Evolutionary conservation across 2,797 vertebrate genomes (phyloP).

Genomic region (Todus mexicanus): DNA sequence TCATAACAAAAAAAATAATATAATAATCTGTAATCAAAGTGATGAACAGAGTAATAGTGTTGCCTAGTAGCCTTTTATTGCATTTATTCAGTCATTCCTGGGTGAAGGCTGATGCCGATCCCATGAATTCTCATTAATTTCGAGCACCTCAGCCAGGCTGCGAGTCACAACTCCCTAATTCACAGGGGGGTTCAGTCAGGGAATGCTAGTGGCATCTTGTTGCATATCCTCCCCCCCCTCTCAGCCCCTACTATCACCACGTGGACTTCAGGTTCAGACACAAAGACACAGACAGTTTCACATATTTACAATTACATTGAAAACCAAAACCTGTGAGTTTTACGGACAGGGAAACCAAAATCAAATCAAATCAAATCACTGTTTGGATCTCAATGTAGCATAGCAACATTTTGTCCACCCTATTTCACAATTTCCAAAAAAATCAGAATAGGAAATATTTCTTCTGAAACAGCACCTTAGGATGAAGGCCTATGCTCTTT

Average conservation of each 20-base stretch:
- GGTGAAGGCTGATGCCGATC: neutral
- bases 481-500: conserved; percentile 32
- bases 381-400: conserved; percentile 64
- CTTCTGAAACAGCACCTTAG: conserved; percentile 52
- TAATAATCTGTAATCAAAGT: neutral
- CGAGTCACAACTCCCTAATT: neutral
- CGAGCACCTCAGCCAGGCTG: neutral
- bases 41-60: conserved; percentile 1
- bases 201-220: neutral
- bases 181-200: neutral
- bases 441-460: neutral
- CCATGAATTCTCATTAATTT: neutral
- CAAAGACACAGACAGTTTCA: conserved; percentile 53
- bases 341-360: conserved; percentile 53
- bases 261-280: conserved; percentile 45
- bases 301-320: conserved; percentile 74
- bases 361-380: neutral
- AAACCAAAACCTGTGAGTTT: conserved; percentile 66
- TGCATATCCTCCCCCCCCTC: neutral
- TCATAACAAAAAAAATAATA: neutral
- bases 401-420: conserved; percentile 45
- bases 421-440: conserved; percentile 40
- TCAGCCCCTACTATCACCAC: conserved; percentile 1
- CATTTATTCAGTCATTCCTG: conserved; percentile 1
- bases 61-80: conserved; percentile 42